These are phyloP conservation scores for Popillia japonica DNA, from an alignment of 1,140 invertebrate genomes.

Conservation along the genomic window DNA sequence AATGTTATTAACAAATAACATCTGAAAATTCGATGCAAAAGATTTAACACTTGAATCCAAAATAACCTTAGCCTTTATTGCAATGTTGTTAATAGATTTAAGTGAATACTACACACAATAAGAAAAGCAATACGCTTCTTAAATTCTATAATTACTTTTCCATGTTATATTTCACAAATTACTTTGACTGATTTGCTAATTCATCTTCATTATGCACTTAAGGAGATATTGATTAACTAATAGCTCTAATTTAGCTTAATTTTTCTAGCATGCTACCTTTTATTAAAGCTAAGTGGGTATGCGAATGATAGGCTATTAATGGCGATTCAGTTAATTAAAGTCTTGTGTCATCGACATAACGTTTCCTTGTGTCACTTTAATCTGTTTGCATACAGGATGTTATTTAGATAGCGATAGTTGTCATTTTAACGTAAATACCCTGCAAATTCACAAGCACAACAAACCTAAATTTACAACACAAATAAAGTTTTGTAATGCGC, in stretches of 20 bases:
- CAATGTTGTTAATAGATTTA: too few relatives aligned
- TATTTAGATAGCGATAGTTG: constrained; percentile 30
- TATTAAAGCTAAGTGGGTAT: constrained; percentile 3
- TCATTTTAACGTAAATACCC: constrained; percentile 30
- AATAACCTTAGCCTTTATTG: too few relatives aligned
- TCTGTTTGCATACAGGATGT: constrained; percentile 17
- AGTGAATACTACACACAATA: too few relatives aligned
- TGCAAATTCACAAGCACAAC: constrained; percentile 29
- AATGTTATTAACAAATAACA: too few relatives aligned
- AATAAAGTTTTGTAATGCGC: constrained; percentile 25
- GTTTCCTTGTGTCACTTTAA: constrained; percentile 33
- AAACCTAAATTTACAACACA: constrained; percentile 27
- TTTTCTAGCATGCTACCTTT: constrained; percentile 3
- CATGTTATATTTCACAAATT: too few relatives aligned
- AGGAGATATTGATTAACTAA: background rate
- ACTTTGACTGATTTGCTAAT: background rate
- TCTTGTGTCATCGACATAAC: constrained; percentile 18
- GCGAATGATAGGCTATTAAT: constrained; percentile 16
- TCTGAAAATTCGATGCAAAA: too few relatives aligned
- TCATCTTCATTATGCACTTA: background rate
- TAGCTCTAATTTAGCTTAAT: background rate
- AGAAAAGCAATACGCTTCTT: too few relatives aligned
- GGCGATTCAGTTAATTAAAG: constrained; percentile 6
- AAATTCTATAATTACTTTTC: too few relatives aligned
- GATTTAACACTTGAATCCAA: too few relatives aligned